Percentiles rank a stretch among this genome's conserved stretches.
These are phyloP conservation scores for Brachyptera risi DNA, from an alignment of 2,888 invertebrate genomes.

Conservation along the genomic window DNA sequence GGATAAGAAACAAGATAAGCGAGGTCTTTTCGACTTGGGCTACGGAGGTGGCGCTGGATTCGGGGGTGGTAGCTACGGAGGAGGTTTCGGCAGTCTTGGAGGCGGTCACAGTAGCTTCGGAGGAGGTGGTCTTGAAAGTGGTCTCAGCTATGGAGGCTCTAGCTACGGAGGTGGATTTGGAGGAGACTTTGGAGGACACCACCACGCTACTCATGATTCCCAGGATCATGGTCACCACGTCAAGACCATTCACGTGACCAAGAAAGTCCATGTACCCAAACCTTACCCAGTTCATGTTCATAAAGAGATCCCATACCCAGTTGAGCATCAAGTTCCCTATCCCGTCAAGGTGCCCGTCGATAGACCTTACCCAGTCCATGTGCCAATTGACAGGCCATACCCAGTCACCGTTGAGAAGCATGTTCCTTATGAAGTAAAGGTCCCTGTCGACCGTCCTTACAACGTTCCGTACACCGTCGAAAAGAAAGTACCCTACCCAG, in stretches of 20 bases:
- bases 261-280: constrained; percentile 41
- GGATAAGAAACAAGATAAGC: constrained; percentile 72
- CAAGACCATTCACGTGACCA: constrained; percentile 22
- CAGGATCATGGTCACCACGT: background rate
- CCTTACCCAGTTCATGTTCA: constrained; percentile 54
- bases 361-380: constrained; percentile 59
- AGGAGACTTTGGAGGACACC: background rate
- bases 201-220: background rate
- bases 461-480: constrained; percentile 62
- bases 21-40: constrained; percentile 70
- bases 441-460: constrained; percentile 64
- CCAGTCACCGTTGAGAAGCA: constrained; percentile 43
- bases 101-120: constrained; percentile 29
- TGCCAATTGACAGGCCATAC: constrained; percentile 28
- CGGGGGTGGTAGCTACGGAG: constrained; percentile 11
- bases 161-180: constrained; percentile 40
- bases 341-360: constrained; percentile 44
- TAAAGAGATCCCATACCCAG: constrained; percentile 55
- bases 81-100: background rate
- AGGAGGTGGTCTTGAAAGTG: constrained; percentile 38
- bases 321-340: constrained; percentile 51
- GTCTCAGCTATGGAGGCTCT: constrained; percentile 17
- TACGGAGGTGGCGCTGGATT: constrained; percentile 24
- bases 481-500: constrained; percentile 43
- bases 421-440: constrained; percentile 62